phyloP scores from a whole-genome alignment of 2,888 invertebrate species.

The Operophtera brumata region DNA sequence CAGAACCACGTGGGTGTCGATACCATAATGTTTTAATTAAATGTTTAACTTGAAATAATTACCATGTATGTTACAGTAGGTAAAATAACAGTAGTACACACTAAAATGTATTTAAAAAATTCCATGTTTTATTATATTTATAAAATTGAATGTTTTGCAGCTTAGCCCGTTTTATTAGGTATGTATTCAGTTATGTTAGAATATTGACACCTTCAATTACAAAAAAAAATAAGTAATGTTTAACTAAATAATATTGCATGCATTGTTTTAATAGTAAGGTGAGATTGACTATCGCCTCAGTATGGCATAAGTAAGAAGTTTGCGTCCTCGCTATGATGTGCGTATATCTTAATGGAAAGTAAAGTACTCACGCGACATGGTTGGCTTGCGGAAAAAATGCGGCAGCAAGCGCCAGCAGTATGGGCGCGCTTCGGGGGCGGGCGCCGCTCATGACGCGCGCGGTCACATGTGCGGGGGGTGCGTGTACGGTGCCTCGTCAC shows the following conservation, averaged over 20 bases:
- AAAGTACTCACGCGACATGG: constrained; percentile 82
- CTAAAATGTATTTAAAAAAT: too few species aligned
- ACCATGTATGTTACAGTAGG: too few species aligned
- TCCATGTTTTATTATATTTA: too few species aligned
- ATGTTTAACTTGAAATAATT: neutral
- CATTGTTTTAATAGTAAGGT: neutral
- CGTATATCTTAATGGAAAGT: constrained; percentile 7
- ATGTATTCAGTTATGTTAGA: too few species aligned
- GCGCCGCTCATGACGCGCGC: constrained; percentile 75
- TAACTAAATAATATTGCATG: too few species aligned
- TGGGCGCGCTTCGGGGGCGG: constrained; percentile 82
- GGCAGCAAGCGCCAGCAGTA: constrained; percentile 82
- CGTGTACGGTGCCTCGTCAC: constrained; percentile 36
- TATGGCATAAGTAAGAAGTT: constrained; percentile 41
- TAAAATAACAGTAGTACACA: too few species aligned
- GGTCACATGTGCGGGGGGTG: constrained; percentile 62
- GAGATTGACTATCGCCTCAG: constrained; percentile 47
- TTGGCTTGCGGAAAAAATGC: constrained; percentile 80
- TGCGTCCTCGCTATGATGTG: constrained; percentile 13
- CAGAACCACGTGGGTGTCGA: neutral
- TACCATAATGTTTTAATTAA: neutral
- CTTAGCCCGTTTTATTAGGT: too few species aligned
- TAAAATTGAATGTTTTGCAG: too few species aligned
- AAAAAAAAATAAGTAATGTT: too few species aligned
- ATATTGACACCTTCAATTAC: too few species aligned